Base-by-base conservation (phyloP, 2,888 invertebrate genomes). In the Habrosyne pyritoides region DNA sequence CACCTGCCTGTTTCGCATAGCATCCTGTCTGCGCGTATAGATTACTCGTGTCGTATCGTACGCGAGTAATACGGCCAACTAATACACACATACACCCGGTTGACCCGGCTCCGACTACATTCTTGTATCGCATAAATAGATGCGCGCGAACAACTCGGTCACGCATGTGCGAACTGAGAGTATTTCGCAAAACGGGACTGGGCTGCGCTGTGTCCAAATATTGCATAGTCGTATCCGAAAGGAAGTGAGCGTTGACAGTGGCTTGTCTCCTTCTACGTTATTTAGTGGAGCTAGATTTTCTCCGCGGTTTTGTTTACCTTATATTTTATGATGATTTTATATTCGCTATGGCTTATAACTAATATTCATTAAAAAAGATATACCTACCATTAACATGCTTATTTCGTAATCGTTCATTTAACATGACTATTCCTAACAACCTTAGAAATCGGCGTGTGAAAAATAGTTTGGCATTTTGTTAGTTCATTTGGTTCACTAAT, bases 1-100 rank as follows among this genome's bases (percentile, higher is more conserved):
- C 69, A 75, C 67, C 64, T 61, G 50, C 52, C 63, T 33, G 33
- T 33, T 63, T 71, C 71, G 74, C 72, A 69, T 55, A 61, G 59
- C 66, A 71, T 78, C 76, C 73, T 75, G 67, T 47, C 2, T 8
- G 55, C 26, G n/a, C 10, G 46, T 24, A 8, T 36, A 42, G 54
- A 36, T 53, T 58, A 24, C 14, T 21, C 42, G 50, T 46, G n/a
- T 42, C 24, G 50, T 46, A 22, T 42, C 24, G 28, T 24, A 7
- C 33, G 22, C 42, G 36, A 36, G 7, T n/a, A 42, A 42, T 42
- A 22, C 24, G 28, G 22, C 18, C 53, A 58, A 54, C 60, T 59
- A 33, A 33, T 33, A n/a, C 33, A 33, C 33, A 47, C 26, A 50
- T 28, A 30, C n/a, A n/a, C 33, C 30, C 30, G 1, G 50, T 50